Evolutionary conservation across 2,797 vertebrate genomes (phyloP), one percentile per base, ranked within the genome.

Genomic region (Artibeus lituratus): DNA sequence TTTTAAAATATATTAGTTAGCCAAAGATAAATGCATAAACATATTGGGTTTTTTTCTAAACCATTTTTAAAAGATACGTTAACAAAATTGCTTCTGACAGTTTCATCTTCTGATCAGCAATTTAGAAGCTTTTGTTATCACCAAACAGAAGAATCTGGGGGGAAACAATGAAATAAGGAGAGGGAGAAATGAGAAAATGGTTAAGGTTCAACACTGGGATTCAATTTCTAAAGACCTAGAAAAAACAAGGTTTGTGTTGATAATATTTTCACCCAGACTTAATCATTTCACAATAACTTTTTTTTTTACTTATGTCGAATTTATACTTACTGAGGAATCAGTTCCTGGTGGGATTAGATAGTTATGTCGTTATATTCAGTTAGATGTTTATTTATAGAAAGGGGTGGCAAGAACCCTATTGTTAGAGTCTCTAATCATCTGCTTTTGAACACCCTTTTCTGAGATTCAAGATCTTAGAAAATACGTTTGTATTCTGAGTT

Each of bases 191-290:
- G 51, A 95, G 80, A 94, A 95, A 89, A 87, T 21, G 35, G n/a
- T 67, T 67, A 80, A 7, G 14, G 9, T 67, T 90, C 72, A 78
- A 53, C 47, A 42, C 2, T 82, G 80, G 26, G 10, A 88, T 82
- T 88, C 57, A 72, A 74, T 92, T 84, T 78, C 32, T 53, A 94
- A 91, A 91, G 77, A 94, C 26, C 29, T 32, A 73, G 44, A 78
- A 90, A 87, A 85, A 18, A 7, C 24, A 87, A 44, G 2, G 2
- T 26, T 74, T 90, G 77, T 90, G 9, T 72, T 87, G 39, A 44
- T 94, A 35, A 87, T 35, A 69, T 82, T 91, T 89, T 21, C 1
- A 62, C 11, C 15, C 73, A 57, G 29, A 82, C 12, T 69, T 80
- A 92, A 83, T 74, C 1, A 67, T 22, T 90, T 47, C 59, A 1